Conservation (phyloP, 2,888 invertebrate genomes). For the Epinotia brunnichana region DNA sequence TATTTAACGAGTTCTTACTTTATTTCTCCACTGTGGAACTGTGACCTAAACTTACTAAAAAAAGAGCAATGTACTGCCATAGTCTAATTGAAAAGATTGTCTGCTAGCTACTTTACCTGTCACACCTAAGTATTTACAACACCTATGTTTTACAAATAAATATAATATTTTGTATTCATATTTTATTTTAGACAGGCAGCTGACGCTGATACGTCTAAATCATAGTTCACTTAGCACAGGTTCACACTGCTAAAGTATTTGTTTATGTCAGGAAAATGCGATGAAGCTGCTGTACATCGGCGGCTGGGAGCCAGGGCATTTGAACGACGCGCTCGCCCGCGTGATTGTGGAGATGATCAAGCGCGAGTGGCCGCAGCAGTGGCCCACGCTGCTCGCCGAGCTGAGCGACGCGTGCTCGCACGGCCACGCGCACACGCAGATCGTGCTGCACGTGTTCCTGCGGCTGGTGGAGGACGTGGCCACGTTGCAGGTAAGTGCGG, state of each 20-base stretch:
- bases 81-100: too few relatives aligned
- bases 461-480: constrained; percentile 97
- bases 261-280: constrained; percentile 87
- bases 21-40: too few relatives aligned
- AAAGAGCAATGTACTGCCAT: not conserved
- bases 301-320: constrained; percentile 88
- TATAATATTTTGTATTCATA: constrained; percentile 1
- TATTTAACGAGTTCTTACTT: too few relatives aligned
- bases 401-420: constrained; percentile 91
- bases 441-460: constrained; percentile 94
- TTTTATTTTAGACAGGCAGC: too few relatives aligned
- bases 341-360: constrained; percentile 99
- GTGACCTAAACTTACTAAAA: not conserved
- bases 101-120: too few relatives aligned
- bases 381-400: constrained; percentile 93
- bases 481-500: constrained; percentile 87
- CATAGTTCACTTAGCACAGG: too few relatives aligned
- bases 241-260: too few relatives aligned
- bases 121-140: too few relatives aligned
- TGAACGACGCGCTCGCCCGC: constrained; percentile 93
- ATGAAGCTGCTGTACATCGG: constrained; percentile 93
- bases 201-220: too few relatives aligned
- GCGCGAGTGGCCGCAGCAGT: constrained; percentile 98
- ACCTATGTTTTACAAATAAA: not conserved
- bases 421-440: constrained; percentile 94